Evolutionary conservation across 2,797 vertebrate species (phyloP), one percentile per base, ranked within the genome.

Genomic region (Sebastes hubbsi): DNA sequence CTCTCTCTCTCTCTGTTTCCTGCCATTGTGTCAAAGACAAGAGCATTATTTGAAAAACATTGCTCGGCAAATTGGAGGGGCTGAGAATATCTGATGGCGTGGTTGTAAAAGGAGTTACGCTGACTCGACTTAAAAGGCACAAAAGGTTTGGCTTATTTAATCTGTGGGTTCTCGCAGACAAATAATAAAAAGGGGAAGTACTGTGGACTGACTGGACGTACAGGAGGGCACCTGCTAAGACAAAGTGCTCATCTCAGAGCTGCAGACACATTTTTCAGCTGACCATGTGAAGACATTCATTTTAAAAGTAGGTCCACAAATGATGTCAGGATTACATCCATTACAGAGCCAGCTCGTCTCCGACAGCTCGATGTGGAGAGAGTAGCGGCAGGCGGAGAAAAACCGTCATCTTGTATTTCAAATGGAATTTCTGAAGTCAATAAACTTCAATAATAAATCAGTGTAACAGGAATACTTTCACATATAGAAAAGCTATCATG

Each of bases 81-180:
- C 63, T 65, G 88, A 75, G 86, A 85, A 87, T 87, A 88, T 91
- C 86, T 90, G 91, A 92, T 90, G 83, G 77, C 9, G 59, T 66
- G 49, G 75, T 82, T 81, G 69, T 81, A 70, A 77, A 84, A 82
- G 38, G 71, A 85, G 67, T 75, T 80, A 25, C 29, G 90, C 91
- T 92, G 93, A 94, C 87, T 92, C 86, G 8, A 78, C 87, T 84
- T 87, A 89, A 89, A 91, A 83, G 78, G 77, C 75, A 92, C 83
- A 91, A 94, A 93, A 87, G 88, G 76, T 86, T 85, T n/a, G 14
- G 59, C 70, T 84, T 81, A 80, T 91, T 91, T 88, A 83, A 89
- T 92, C 89, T 89, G 70, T 69, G 69, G 38, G 38, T 81, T 79
- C 52, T 85, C 5, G 5, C 30, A 11, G 38, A 14, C 8, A 52